A percentile compares a stretch with the other conserved stretches of the same genome.
These are phyloP conservation scores for Ferrisia virgata DNA, from an alignment of 2,888 invertebrate species.

Conservation along the genomic window DNA sequence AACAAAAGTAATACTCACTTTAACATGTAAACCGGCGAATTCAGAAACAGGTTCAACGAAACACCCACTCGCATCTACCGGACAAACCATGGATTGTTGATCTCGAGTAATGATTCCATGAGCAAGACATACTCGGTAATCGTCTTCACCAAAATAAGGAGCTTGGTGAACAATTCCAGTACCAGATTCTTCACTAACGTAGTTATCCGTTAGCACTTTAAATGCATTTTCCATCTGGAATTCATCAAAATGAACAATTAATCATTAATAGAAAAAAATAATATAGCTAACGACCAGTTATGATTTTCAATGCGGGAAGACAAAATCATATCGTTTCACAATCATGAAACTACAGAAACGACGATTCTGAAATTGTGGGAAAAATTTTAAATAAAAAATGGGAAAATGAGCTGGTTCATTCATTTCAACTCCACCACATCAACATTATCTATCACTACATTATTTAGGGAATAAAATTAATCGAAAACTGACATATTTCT, in stretches of 20 bases:
- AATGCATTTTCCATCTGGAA: conserved; percentile 60
- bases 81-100: conserved; percentile 81
- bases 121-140: conserved; percentile 70
- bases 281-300: no score
- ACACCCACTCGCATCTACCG: conserved; percentile 86
- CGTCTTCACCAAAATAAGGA: conserved; percentile 99
- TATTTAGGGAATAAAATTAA: no score
- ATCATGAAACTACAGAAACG: no score
- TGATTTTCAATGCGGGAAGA: no score
- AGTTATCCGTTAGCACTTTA: conserved; percentile 78
- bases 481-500: no score
- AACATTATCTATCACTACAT: no score
- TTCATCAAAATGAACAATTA: neutral
- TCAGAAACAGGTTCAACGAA: conserved; percentile 82
- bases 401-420: no score
- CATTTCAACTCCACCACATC: no score
- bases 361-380: no score
- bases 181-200: conserved; percentile 95
- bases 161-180: conserved; percentile 98
- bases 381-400: no score
- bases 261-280: no score
- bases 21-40: conserved; percentile 87
- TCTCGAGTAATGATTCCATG: conserved; percentile 78
- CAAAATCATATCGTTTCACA: no score
- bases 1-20: conserved; percentile 55